Conservation (phyloP, 2,888 invertebrate genomes). For the Criorhina ranunculi region DNA sequence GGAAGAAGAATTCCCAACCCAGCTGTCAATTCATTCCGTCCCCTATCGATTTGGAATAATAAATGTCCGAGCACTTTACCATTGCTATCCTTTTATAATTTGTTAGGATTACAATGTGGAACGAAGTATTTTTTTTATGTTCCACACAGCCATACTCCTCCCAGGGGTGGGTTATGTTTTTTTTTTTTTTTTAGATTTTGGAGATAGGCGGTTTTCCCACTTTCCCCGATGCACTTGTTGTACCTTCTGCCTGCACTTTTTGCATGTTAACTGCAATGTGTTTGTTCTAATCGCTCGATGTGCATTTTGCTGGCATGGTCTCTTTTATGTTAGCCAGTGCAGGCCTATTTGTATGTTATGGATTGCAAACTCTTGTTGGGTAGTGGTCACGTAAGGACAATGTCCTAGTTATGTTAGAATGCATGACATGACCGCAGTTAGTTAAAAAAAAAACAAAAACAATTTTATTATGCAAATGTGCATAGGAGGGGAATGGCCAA, state of each 20-base stretch:
- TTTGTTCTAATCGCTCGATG: slow-evolving; percentile 42
- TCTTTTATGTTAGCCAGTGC: slow-evolving; percentile 6
- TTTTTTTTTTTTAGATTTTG: slow-evolving; percentile 15
- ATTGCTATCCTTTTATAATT: slow-evolving; percentile 38
- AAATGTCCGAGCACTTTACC: slow-evolving; percentile 37
- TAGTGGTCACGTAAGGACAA: slow-evolving; percentile 74
- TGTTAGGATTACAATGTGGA: slow-evolving; percentile 18
- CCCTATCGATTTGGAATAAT: slow-evolving; percentile 61
- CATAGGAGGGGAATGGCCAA: slow-evolving; percentile 16
- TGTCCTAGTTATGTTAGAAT: slow-evolving; percentile 74
- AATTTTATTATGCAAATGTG: slow-evolving; percentile 63
- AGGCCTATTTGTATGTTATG: slow-evolving; percentile 20
- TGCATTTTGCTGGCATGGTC: slow-evolving; percentile 59
- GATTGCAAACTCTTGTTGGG: slow-evolving; percentile 35
- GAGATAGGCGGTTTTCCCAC: slow-evolving; percentile 43
- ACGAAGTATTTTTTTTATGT: slow-evolving; percentile 27
- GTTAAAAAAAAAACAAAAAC: slow-evolving; percentile 19
- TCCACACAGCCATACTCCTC: slow-evolving; percentile 24
- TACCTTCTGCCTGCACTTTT: slow-evolving; percentile 44
- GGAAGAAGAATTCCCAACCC: slow-evolving; percentile 2
- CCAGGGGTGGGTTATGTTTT: not conserved
- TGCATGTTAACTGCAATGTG: slow-evolving; percentile 56
- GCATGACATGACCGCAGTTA: slow-evolving; percentile 74
- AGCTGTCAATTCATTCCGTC: slow-evolving; percentile 36
- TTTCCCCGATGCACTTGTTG: slow-evolving; percentile 68